Evolutionary conservation across 2,113 vertebrate genomes (phyloP).

Genomic region (Chaetura pelagica): DNA sequence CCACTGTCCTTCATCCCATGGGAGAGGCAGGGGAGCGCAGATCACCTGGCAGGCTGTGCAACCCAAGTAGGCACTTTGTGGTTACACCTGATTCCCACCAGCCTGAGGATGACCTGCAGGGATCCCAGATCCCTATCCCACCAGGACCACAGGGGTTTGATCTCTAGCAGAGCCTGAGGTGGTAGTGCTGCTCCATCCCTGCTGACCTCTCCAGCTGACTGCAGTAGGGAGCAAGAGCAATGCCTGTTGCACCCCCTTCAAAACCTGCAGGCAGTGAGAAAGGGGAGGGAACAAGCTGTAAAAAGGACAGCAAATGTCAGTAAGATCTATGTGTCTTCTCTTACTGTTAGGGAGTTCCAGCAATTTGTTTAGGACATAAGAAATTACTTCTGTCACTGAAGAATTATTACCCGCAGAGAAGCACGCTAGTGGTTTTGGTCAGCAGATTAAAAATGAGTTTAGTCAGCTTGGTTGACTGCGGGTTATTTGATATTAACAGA

Average conservation of each 20-base stretch:
- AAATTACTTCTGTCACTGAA: neutral
- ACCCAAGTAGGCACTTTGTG: neutral
- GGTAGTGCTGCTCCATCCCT: rapidly evolving
- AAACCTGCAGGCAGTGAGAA: neutral
- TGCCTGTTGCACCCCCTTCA: neutral
- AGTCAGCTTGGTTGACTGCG: neutral
- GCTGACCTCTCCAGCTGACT: neutral
- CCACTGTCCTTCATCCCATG: rapidly evolving
- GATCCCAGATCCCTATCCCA: neutral
- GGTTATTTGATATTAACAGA: neutral
- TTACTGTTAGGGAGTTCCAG: neutral
- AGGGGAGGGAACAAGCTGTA: neutral
- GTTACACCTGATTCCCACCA: neutral
- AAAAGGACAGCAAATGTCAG: neutral
- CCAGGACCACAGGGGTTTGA: neutral
- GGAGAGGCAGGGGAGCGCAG: neutral
- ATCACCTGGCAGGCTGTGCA: neutral
- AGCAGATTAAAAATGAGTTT: neutral
- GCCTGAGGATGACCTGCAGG: rapidly evolving
- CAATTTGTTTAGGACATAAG: neutral
- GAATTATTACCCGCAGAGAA: neutral
- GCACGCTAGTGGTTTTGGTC: neutral
- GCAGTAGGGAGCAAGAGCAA: neutral
- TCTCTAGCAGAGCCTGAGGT: neutral
- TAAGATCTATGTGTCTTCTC: neutral